These are phyloP conservation scores for Amphiprion percula DNA, from an alignment of 2,113 vertebrate species.

Conservation along the genomic window DNA sequence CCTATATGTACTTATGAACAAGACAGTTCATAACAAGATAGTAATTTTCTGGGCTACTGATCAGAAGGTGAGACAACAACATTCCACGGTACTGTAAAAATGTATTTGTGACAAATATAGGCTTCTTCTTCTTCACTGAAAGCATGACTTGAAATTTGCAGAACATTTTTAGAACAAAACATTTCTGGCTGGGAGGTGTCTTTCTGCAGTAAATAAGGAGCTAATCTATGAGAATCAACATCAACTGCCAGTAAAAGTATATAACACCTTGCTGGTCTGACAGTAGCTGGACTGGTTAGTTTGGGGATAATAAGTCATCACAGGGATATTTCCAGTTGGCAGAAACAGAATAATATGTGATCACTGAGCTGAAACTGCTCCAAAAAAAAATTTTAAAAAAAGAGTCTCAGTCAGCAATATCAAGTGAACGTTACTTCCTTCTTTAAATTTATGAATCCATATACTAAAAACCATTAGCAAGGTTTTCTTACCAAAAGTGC, in stretches of 20 bases:
- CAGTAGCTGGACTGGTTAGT: neutral
- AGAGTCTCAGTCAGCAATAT: neutral
- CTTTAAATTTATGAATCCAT: neutral
- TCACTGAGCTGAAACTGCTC: neutral
- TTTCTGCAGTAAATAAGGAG: too few species aligned
- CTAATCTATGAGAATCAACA: too few species aligned
- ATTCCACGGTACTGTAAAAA: too few species aligned
- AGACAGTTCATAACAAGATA: too few species aligned
- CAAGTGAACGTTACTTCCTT: neutral
- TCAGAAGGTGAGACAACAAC: too few species aligned
- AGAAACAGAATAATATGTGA: neutral
- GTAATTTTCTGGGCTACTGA: too few species aligned
- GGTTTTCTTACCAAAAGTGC: conserved; percentile 6
- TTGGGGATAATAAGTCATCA: neutral
- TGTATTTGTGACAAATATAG: too few species aligned
- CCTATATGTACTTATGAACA: too few species aligned
- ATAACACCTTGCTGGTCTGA: neutral
- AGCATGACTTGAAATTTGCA: too few species aligned
- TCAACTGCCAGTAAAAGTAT: neutral
- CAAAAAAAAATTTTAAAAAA: neutral
- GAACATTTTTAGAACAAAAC: too few species aligned
- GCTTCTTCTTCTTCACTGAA: too few species aligned
- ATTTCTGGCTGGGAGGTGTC: too few species aligned
- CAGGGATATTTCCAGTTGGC: neutral
- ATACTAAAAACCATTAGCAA: conserved; percentile 23